Percentiles rank a stretch among this genome's conserved stretches.
Evolutionary conservation across 2,888 invertebrate species (phyloP).

Genomic region (Nematopogon swammerdamellus): DNA sequence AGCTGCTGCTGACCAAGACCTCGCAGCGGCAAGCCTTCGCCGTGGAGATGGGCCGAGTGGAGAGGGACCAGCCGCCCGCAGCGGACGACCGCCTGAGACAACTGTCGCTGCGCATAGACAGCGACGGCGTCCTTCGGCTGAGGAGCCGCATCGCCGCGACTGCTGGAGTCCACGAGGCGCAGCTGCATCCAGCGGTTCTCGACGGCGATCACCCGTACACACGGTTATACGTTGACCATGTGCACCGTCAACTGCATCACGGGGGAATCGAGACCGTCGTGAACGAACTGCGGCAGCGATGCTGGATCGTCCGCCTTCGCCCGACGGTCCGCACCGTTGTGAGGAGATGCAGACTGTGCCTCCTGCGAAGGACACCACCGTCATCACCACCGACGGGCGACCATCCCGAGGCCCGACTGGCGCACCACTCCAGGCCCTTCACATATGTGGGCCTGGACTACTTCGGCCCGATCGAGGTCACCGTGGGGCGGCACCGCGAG

Average conservation of each 20-base stretch:
- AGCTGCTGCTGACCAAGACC: background rate
- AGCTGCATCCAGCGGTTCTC: conserved; percentile 3
- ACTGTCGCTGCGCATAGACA: conserved; percentile 6
- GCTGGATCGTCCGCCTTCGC: conserved; percentile 7
- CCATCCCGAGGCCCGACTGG: conserved; percentile 2
- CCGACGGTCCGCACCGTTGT: conserved; percentile 4
- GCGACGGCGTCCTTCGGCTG: conserved; percentile 5
- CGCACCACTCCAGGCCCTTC: conserved; percentile 1
- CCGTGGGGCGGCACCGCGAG: conserved; percentile 3
- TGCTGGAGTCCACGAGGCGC: background rate
- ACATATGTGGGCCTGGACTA: conserved; percentile 6
- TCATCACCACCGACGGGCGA: conserved; percentile 12
- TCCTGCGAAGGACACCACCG: conserved; percentile 7
- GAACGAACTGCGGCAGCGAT: conserved; percentile 8
- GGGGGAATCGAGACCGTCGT: conserved; percentile 5
- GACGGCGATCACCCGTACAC: background rate
- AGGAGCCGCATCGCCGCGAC: conserved; percentile 1
- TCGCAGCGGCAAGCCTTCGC: background rate
- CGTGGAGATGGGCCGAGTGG: background rate
- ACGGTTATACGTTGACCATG: background rate
- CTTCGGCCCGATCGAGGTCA: conserved; percentile 5
- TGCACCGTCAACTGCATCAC: conserved; percentile 5
- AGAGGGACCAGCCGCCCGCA: background rate
- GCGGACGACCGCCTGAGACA: background rate
- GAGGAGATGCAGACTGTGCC: conserved; percentile 3